phyloP scores from a whole-genome alignment of 1,140 invertebrate genomes.

The Orchesella cincta region DNA sequence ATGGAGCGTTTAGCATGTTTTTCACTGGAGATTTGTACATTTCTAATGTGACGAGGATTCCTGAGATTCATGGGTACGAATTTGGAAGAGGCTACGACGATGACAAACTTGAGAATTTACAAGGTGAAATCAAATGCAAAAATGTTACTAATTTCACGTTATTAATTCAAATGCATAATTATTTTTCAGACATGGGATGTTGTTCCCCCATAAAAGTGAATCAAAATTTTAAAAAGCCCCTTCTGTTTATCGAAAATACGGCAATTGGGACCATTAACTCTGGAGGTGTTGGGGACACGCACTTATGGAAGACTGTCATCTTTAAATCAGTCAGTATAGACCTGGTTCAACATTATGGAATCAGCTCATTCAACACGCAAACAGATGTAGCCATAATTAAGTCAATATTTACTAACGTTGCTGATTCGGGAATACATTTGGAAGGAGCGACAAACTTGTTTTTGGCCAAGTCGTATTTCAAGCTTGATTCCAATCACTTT shows the following conservation, averaged over 20 bases:
- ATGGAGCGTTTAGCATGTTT: neutral
- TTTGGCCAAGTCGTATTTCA: slow-evolving; percentile 26
- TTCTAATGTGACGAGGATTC: slow-evolving; percentile 12
- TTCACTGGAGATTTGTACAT: slow-evolving; percentile 36
- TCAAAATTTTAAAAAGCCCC: neutral
- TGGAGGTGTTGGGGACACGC: neutral
- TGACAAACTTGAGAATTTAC: slow-evolving; percentile 12
- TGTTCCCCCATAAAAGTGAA: slow-evolving; percentile 25
- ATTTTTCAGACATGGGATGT: slow-evolving; percentile 16
- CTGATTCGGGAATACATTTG: neutral
- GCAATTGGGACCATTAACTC: slow-evolving; percentile 14
- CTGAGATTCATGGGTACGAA: neutral
- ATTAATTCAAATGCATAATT: neutral
- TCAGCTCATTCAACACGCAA: no score
- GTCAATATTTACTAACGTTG: slow-evolving; percentile 25
- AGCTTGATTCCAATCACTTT: neutral
- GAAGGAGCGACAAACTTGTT: slow-evolving; percentile 1
- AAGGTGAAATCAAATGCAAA: neutral
- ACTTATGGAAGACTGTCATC: slow-evolving; percentile 35
- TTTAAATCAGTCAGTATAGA: no score
- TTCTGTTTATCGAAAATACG: slow-evolving; percentile 25
- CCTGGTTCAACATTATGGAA: no score
- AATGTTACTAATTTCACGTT: neutral
- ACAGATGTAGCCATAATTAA: slow-evolving; percentile 15
- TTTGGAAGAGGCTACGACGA: slow-evolving; percentile 20